Base-by-base conservation (phyloP, 2,113 vertebrate genomes). In the Anser cygnoides region DNA sequence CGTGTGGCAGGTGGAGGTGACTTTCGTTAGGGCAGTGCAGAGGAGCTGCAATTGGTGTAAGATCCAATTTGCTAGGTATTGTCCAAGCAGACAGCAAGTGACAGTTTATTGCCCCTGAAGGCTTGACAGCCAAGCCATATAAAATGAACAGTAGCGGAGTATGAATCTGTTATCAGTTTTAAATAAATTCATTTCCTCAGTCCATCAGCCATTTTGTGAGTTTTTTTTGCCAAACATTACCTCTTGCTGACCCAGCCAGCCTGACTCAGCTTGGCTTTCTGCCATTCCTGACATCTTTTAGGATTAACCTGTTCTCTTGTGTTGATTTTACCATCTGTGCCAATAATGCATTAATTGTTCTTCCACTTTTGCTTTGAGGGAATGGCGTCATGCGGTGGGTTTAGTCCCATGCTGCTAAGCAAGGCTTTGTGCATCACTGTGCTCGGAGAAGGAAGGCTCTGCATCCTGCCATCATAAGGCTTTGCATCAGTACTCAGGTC, bases 331-430 rank as follows among this genome's bases (percentile, higher is more conserved):
- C n/a, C 5, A 3, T 33, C 63, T 67, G 28, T 68, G 41, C 7
- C 28, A 73, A 22, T 50, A 67, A 59, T 49, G 44, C 23, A 58
- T 73, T 89, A 66, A 41, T 54, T 79, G 13, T 70, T 82, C 70
- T 82, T 89, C 49, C 20, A 12, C 31, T 63, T 84, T 23, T 89
- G 17, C 43, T 79, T 67, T 76, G 66, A 68, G 13, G 12, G 7
- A 7, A n/a, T 0, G 0, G 4, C 57, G 62, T 63, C 31, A 6
- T 2, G 4, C 26, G 10, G 58, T 14, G 15, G 13, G 1, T 77
- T 83, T 70, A 49, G 20, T 49, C 46, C 46, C 46, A 22, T 10
- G 20, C 11, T 20, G 46, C 46, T 49, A 49, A 67, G 43, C 54
- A 78, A 21, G 5, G 6, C 31, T 65, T 61, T 13, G 11, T 55